These are phyloP conservation scores for Ctenosaura bakeri DNA, from an alignment of 2,797 vertebrate genomes.

Conservation along the genomic window DNA sequence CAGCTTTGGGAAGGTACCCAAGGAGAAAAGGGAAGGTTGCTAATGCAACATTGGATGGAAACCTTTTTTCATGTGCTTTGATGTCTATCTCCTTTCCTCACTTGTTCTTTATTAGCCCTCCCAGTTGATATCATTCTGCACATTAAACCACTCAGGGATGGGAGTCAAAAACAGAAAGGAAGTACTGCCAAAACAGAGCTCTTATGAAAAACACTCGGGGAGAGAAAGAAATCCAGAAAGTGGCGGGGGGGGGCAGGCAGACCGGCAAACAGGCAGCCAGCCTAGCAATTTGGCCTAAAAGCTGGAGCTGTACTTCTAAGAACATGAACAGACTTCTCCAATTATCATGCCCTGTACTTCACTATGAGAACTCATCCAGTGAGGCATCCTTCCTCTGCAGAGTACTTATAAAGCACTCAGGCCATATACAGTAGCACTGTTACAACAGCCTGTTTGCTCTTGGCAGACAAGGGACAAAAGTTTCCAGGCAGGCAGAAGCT, in stretches of 20 bases:
- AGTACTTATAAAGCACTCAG: constrained; percentile 48
- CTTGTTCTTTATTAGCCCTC: background rate
- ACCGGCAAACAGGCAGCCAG: background rate
- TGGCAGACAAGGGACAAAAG: constrained; percentile 15
- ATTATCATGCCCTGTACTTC: constrained; percentile 43
- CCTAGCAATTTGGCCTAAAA: background rate
- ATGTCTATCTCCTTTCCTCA: background rate
- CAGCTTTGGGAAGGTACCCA: background rate
- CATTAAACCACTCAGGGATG: background rate
- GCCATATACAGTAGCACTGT: constrained; percentile 54
- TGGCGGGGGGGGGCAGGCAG: constrained; percentile 43
- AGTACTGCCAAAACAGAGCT: background rate
- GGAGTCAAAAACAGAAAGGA: background rate
- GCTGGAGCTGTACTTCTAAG: constrained; percentile 34
- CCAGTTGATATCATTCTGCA: background rate
- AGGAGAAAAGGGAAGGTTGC: background rate
- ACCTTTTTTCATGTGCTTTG: background rate
- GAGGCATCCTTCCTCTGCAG: constrained; percentile 48
- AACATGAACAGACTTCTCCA: constrained; percentile 58
- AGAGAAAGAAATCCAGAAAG: background rate
- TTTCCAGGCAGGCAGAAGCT: constrained; percentile 46
- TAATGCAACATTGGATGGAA: background rate
- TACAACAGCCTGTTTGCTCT: constrained; percentile 59
- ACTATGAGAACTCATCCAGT: constrained; percentile 55
- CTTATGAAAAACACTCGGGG: background rate